Percentiles rank a stretch among this genome's conserved stretches.
Conservation (phyloP, 2,888 invertebrate genomes). For the Clistopyga incitator region DNA sequence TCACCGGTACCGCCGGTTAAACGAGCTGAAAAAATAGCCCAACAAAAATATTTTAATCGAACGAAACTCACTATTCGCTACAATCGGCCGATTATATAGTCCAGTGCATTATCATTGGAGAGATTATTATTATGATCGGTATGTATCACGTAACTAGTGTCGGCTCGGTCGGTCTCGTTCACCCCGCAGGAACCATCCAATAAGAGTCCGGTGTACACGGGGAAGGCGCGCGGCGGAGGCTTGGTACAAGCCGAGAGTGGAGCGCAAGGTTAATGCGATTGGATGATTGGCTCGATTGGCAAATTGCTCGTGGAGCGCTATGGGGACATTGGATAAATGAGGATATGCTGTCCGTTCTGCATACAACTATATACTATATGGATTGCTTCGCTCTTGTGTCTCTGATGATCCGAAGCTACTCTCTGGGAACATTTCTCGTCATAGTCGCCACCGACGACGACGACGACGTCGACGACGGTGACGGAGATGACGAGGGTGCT, state of each 20-base stretch:
- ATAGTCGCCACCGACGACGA: neutral
- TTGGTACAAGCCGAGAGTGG: slow-evolving; percentile 72
- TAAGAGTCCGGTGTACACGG: slow-evolving; percentile 44
- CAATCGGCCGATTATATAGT: slow-evolving; percentile 1
- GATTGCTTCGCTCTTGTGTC: neutral
- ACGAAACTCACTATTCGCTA: neutral
- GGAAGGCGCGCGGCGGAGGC: slow-evolving; percentile 9
- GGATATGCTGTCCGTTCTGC: slow-evolving; percentile 77
- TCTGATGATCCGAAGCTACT: slow-evolving; percentile 65
- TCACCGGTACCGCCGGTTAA: neutral
- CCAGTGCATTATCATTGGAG: slow-evolving; percentile 21
- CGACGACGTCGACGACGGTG: neutral
- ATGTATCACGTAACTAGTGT: slow-evolving; percentile 52
- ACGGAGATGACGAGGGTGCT: slow-evolving; percentile 1
- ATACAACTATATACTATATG: neutral
- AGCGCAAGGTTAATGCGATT: slow-evolving; percentile 83
- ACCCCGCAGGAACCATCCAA: slow-evolving; percentile 64
- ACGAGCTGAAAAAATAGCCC: neutral
- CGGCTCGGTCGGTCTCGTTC: slow-evolving; percentile 31
- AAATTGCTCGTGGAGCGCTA: slow-evolving; percentile 79
- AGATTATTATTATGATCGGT: slow-evolving; percentile 37
- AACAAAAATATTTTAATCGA: slow-evolving; percentile 4
- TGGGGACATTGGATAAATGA: slow-evolving; percentile 83
- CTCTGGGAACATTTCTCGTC: slow-evolving; percentile 73
- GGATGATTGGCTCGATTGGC: slow-evolving; percentile 83